Conservation (phyloP, 2,888 invertebrate species). For the Chymomyza caudatula region DNA sequence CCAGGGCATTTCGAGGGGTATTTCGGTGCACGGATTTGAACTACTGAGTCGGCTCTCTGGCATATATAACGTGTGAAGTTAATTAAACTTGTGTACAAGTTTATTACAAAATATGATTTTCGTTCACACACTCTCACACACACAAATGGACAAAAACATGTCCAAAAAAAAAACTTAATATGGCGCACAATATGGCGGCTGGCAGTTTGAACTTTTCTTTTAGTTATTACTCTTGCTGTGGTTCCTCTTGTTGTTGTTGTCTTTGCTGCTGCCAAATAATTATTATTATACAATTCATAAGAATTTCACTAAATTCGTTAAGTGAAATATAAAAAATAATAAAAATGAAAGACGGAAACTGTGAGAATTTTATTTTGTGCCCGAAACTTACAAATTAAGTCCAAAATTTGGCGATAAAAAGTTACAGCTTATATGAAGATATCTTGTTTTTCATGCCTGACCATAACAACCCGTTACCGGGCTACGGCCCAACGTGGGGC, state of each 20-base stretch:
- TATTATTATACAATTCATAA: background rate
- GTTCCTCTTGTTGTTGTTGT: background rate
- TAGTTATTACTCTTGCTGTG: background rate
- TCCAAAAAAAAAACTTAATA: conserved; percentile 1
- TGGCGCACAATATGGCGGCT: conserved; percentile 24
- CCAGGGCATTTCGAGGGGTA: background rate
- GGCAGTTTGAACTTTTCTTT: conserved; percentile 5
- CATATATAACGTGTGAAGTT: conserved; percentile 66
- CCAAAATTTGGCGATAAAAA: background rate
- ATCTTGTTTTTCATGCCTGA: too few relatives aligned
- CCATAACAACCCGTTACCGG: too few relatives aligned
- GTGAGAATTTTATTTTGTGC: background rate
- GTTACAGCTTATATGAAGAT: too few relatives aligned
- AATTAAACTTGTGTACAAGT: conserved; percentile 63
- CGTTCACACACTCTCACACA: conserved; percentile 46
- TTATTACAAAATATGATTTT: conserved; percentile 68
- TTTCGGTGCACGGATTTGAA: background rate
- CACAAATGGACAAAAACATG: conserved; percentile 6
- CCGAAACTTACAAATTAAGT: background rate
- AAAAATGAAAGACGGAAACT: background rate
- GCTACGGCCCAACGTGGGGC: too few relatives aligned
- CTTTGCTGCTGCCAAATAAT: background rate
- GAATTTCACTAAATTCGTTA: background rate
- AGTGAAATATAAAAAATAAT: background rate
- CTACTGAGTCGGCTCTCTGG: background rate